Percentiles rank a stretch among this genome's conserved stretches.
Evolutionary conservation across 2,888 invertebrate species (phyloP).

Genomic region (Metalampra italica): DNA sequence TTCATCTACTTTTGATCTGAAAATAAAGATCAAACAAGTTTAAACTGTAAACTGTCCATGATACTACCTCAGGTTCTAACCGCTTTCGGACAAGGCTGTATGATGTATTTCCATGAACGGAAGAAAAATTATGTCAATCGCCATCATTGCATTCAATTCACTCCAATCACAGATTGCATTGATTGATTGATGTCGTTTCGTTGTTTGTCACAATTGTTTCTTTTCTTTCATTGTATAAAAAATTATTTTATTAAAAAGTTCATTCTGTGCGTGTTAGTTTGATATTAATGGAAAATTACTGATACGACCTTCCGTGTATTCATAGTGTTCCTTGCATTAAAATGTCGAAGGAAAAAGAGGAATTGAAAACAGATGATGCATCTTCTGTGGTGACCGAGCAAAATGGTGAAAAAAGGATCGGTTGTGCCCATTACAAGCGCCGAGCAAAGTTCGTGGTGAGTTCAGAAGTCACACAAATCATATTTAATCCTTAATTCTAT

Average conservation of each 20-base stretch:
- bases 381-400: conserved; percentile 31
- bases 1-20: too few relatives aligned
- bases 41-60: too few relatives aligned
- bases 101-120: too few relatives aligned
- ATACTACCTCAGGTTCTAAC: too few relatives aligned
- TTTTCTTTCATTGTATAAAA: neutral
- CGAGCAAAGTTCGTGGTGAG: conserved; percentile 92
- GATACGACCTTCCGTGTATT: neutral
- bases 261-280: neutral
- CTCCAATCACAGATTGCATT: too few relatives aligned
- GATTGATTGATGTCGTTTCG: too few relatives aligned
- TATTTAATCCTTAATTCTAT: conserved; percentile 8
- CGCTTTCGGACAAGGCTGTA: too few relatives aligned
- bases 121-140: too few relatives aligned
- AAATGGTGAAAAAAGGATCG: conserved; percentile 73
- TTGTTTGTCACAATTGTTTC: too few relatives aligned
- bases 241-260: neutral
- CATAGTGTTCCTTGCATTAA: neutral
- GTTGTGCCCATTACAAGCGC: conserved; percentile 91
- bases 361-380: conserved; percentile 35
- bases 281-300: neutral
- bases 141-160: too few relatives aligned
- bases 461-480: conserved; percentile 18
- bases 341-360: conserved; percentile 54
- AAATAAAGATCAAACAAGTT: too few relatives aligned